These are phyloP conservation scores for Ephydatia muelleri DNA, from an alignment of 37 sponge, comb jelly and placozoan genomes.

Conservation along the genomic window DNA sequence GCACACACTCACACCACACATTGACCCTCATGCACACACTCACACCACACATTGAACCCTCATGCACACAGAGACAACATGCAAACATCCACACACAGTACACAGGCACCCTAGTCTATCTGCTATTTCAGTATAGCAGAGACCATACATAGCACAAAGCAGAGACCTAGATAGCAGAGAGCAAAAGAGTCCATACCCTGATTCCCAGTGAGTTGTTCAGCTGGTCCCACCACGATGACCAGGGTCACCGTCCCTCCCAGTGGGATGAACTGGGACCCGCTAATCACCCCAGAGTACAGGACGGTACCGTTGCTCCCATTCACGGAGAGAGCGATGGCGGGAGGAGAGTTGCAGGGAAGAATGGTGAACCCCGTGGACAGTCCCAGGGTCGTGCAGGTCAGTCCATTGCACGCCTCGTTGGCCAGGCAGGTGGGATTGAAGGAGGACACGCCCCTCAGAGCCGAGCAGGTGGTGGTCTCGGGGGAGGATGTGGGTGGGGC, in stretches of 20 bases:
- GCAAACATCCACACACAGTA: too few species aligned
- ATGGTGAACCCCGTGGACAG: neutral
- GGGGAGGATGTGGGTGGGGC: neutral
- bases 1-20: too few species aligned
- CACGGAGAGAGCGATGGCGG: neutral
- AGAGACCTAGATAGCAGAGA: too few species aligned
- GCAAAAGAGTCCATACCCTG: neutral
- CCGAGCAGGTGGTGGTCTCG: neutral
- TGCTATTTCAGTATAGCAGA: neutral
- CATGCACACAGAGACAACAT: too few species aligned
- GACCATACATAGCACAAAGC: too few species aligned
- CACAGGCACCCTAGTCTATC: too few species aligned
- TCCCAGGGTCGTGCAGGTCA: neutral
- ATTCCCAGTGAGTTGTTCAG: neutral
- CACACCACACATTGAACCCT: too few species aligned
- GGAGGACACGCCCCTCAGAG: neutral
- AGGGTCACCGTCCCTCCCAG: neutral
- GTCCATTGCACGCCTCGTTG: neutral
- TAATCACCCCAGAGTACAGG: neutral
- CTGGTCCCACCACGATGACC: neutral
- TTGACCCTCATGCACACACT: too few species aligned
- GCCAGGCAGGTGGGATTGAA: neutral
- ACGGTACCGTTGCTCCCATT: neutral
- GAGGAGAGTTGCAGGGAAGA: neutral
- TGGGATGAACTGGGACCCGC: neutral